Evolutionary conservation across 2,888 invertebrate genomes (phyloP).

Genomic region (Conomelus anceps): DNA sequence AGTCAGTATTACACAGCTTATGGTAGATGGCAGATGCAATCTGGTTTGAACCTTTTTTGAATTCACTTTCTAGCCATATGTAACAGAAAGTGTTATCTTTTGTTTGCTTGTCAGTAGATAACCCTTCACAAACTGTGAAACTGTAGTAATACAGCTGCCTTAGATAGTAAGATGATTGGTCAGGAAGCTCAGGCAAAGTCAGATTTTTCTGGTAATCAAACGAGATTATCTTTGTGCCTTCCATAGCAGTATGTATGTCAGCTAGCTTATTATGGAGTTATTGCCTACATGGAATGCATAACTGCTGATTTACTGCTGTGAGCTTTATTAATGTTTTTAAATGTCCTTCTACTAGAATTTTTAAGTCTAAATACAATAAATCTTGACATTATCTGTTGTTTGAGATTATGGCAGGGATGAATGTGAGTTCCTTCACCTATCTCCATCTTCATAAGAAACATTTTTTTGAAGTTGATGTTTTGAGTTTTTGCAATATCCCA

Average conservation of each 20-base stretch:
- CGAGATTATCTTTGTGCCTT: slow-evolving; percentile 24
- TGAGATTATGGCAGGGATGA: too few species aligned
- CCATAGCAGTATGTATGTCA: neutral
- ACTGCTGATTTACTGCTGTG: too few species aligned
- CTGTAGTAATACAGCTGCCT: slow-evolving; percentile 39
- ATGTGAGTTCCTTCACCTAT: too few species aligned
- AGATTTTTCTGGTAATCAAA: slow-evolving; percentile 39
- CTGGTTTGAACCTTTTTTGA: slow-evolving; percentile 36
- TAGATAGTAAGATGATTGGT: slow-evolving; percentile 38
- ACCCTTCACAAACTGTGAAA: slow-evolving; percentile 37
- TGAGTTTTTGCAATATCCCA: too few species aligned
- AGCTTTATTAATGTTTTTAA: too few species aligned
- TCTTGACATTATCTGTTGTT: too few species aligned
- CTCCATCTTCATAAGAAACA: too few species aligned
- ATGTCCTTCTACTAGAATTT: too few species aligned
- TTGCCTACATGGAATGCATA: too few species aligned
- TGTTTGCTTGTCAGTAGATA: slow-evolving; percentile 33
- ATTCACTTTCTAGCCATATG: slow-evolving; percentile 37
- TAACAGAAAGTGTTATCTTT: slow-evolving; percentile 35
- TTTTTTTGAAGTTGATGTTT: too few species aligned
- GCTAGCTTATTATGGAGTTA: too few species aligned
- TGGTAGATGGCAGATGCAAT: slow-evolving; percentile 36
- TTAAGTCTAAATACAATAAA: too few species aligned
- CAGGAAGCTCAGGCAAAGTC: slow-evolving; percentile 36
- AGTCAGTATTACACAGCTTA: neutral